Conservation (phyloP, 2,113 vertebrate genomes). For the Macquaria australasica region DNA sequence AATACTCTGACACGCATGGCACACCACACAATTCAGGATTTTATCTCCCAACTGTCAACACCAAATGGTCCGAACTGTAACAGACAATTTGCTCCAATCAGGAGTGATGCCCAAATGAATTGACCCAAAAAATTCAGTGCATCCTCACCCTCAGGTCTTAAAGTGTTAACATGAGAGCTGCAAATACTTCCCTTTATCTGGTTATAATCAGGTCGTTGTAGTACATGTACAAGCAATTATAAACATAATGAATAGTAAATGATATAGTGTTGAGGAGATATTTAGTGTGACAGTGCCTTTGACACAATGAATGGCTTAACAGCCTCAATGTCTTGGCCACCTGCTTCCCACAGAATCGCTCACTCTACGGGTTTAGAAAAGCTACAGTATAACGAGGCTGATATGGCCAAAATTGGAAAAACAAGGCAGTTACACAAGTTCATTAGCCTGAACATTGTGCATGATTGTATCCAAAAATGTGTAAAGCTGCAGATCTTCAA, state of each 20-base stretch:
- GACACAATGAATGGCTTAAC: not conserved
- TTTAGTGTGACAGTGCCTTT: conserved; percentile 5
- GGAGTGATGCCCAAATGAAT: conserved; percentile 24
- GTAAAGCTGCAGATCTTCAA: conserved; percentile 23
- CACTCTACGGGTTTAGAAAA: not conserved
- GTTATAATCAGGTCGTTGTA: not conserved
- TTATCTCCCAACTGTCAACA: conserved; percentile 15
- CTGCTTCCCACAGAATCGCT: conserved; percentile 35
- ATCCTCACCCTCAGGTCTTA: not conserved
- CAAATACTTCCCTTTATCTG: conserved; percentile 7
- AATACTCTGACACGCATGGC: not conserved
- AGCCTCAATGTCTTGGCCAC: conserved; percentile 21
- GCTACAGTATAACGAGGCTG: conserved; percentile 7
- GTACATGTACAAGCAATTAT: not conserved
- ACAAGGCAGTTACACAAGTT: conserved; percentile 27
- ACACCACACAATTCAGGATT: conserved; percentile 25
- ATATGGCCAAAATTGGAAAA: conserved; percentile 31
- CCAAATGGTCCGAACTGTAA: not conserved
- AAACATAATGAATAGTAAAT: not conserved
- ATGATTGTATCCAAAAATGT: conserved; percentile 19
- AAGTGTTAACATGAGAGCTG: not conserved
- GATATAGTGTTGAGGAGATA: conserved; percentile 4
- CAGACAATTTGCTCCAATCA: not conserved
- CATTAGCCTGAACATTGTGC: conserved; percentile 44
- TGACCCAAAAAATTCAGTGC: not conserved